Conservation (phyloP, 2,888 invertebrate species). For the Oxyteleia sp. region DNA sequence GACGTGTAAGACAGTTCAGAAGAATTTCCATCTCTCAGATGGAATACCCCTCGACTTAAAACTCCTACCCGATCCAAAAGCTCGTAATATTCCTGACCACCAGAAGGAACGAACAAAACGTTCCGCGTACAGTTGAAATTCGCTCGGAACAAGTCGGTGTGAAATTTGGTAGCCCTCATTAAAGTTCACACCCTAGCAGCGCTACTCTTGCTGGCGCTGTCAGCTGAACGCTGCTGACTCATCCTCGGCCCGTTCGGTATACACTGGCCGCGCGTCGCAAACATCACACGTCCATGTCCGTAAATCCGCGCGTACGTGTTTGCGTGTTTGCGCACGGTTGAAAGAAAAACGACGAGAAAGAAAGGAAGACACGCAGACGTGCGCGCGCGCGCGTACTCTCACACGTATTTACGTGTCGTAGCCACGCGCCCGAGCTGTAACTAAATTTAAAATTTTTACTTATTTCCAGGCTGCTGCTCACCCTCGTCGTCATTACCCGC, state of each 20-base stretch:
- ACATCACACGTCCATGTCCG: slow-evolving; percentile 67
- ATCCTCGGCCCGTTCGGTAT: slow-evolving; percentile 68
- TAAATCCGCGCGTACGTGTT: slow-evolving; percentile 66
- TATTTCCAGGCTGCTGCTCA: too few species aligned
- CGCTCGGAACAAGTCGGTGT: slow-evolving; percentile 84
- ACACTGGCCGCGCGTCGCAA: slow-evolving; percentile 77
- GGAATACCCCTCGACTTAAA: too few species aligned
- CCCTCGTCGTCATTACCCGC: too few species aligned
- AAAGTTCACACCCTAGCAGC: slow-evolving; percentile 83
- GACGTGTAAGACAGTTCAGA: too few species aligned
- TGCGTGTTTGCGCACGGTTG: slow-evolving; percentile 50
- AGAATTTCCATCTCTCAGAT: too few species aligned
- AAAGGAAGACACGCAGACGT: slow-evolving; percentile 69
- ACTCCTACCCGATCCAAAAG: too few species aligned
- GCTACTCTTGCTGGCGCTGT: slow-evolving; percentile 63
- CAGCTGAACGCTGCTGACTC: slow-evolving; percentile 64
- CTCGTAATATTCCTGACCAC: neutral
- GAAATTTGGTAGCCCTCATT: slow-evolving; percentile 87
- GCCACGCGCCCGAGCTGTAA: slow-evolving; percentile 85
- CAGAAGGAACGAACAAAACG: slow-evolving; percentile 5
- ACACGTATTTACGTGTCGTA: slow-evolving; percentile 74
- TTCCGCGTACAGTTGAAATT: slow-evolving; percentile 49
- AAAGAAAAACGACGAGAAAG: slow-evolving; percentile 32
- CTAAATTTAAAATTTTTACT: too few species aligned
- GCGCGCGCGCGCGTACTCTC: slow-evolving; percentile 54